phyloP scores from a whole-genome alignment of 2,888 invertebrate species.

The Scaptomyza cyrtandrae region DNA sequence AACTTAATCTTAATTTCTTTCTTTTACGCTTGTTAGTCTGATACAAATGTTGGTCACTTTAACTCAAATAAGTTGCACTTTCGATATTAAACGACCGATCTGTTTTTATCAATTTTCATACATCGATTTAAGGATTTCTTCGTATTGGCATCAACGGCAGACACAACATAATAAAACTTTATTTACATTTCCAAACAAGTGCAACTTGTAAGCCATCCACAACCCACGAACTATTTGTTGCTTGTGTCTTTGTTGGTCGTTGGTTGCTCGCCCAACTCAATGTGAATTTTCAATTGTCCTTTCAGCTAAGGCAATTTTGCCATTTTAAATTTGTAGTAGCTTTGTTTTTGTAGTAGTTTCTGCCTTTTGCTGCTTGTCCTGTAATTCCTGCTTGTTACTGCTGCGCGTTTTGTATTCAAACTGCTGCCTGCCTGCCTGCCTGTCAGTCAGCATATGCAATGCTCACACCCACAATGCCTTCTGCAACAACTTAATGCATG shows the following conservation, averaged over 20 bases:
- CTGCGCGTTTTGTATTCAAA: constrained; percentile 70
- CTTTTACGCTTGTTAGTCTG: no score
- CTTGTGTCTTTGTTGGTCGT: no score
- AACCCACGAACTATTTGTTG: no score
- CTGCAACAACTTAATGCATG: constrained; percentile 4
- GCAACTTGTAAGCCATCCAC: no score
- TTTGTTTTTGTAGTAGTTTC: constrained; percentile 26
- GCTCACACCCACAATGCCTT: constrained; percentile 5
- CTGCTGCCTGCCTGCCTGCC: constrained; percentile 53
- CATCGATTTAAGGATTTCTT: background rate
- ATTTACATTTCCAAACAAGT: no score
- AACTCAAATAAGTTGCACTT: no score
- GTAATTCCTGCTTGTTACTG: constrained; percentile 39
- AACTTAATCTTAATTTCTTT: no score
- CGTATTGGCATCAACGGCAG: no score
- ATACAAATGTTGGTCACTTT: no score
- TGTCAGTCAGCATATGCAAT: constrained; percentile 73
- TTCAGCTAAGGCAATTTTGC: constrained; percentile 66
- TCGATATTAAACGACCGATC: no score
- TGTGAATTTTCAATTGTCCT: constrained; percentile 63
- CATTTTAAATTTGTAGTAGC: constrained; percentile 59
- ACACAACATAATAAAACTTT: no score
- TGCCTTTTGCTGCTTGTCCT: constrained; percentile 39
- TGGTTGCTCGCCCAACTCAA: constrained; percentile 20
- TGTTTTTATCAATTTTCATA: no score